A percentile compares a stretch with the other conserved stretches of the same genome.
These are phyloP conservation scores for Myripristis jacobus DNA, from an alignment of 2,797 vertebrate species.

Conservation along the genomic window DNA sequence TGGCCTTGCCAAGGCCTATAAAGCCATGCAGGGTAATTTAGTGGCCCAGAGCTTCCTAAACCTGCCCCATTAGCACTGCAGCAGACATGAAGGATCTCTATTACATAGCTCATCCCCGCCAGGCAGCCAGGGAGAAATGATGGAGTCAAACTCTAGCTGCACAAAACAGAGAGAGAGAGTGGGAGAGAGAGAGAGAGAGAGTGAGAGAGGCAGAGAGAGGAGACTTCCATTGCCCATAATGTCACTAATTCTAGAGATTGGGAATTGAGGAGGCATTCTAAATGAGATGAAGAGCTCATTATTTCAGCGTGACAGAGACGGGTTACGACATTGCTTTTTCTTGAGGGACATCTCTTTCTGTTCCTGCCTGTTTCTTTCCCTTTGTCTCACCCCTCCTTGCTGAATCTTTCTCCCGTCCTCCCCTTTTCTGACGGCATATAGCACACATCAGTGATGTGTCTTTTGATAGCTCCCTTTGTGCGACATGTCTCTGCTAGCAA, in stretches of 20 bases:
- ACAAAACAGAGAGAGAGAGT: slow-evolving; percentile 69
- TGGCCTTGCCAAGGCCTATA: slow-evolving; percentile 52
- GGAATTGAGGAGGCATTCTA: slow-evolving; percentile 72
- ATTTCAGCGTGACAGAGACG: slow-evolving; percentile 72
- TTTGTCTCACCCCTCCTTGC: slow-evolving; percentile 24
- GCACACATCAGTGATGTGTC: slow-evolving; percentile 54
- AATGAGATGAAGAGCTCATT: slow-evolving; percentile 79
- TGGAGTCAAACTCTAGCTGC: slow-evolving; percentile 67
- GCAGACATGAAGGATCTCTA: slow-evolving; percentile 76
- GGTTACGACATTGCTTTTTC: slow-evolving; percentile 64
- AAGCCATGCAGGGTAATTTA: slow-evolving; percentile 68
- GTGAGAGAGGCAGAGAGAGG: slow-evolving; percentile 44
- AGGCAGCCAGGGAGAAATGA: slow-evolving; percentile 70
- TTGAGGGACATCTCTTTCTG: slow-evolving; percentile 46
- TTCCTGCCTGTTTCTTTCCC: background rate
- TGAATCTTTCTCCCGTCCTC: slow-evolving; percentile 26
- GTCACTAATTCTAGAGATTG: slow-evolving; percentile 76
- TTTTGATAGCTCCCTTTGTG: slow-evolving; percentile 77
- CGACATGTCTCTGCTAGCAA: slow-evolving; percentile 63
- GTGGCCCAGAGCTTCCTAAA: slow-evolving; percentile 68
- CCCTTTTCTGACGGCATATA: slow-evolving; percentile 43
- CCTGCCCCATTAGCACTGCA: slow-evolving; percentile 69
- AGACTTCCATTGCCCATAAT: slow-evolving; percentile 68
- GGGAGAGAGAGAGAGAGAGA: slow-evolving; percentile 42
- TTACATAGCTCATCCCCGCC: slow-evolving; percentile 69